These are phyloP conservation scores for Tolmerus cingulatus DNA, from an alignment of 2,888 invertebrate species.

Conservation along the genomic window DNA sequence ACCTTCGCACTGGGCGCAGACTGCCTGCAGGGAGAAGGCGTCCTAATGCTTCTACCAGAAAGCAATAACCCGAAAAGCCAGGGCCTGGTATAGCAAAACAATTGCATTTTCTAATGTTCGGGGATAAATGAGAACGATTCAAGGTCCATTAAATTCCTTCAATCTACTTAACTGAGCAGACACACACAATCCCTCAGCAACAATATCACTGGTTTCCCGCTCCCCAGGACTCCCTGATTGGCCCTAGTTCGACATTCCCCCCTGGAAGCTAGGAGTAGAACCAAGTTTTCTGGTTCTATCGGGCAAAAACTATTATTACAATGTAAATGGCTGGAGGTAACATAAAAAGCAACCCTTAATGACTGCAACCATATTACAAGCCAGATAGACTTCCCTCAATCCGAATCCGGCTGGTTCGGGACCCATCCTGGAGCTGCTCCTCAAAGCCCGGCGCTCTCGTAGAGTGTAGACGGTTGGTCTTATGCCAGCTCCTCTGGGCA, in stretches of 20 bases:
- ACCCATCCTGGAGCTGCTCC: background rate
- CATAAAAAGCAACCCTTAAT: conserved; percentile 49
- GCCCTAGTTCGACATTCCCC: background rate
- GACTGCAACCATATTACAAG: conserved; percentile 45
- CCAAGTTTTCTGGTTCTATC: conserved; percentile 33
- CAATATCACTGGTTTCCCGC: background rate
- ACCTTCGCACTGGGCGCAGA: background rate
- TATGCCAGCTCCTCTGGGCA: background rate
- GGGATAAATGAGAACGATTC: conserved; percentile 49
- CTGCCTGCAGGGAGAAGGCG: background rate
- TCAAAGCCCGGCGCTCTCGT: background rate
- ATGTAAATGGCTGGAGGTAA: conserved; percentile 46
- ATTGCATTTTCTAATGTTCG: conserved; percentile 48
- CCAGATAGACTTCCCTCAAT: conserved; percentile 38
- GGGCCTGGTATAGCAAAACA: conserved; percentile 43
- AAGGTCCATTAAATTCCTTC: conserved; percentile 50
- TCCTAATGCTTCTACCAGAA: conserved; percentile 13
- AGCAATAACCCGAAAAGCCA: conserved; percentile 30
- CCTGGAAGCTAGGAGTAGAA: background rate
- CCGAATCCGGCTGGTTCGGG: background rate
- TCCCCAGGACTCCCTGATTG: background rate
- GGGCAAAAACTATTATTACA: conserved; percentile 48
- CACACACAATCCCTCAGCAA: conserved; percentile 34
- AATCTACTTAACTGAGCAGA: conserved; percentile 47
- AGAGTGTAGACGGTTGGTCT: conserved; percentile 35